Conservation (phyloP, 2,113 vertebrate species). For the Archocentrus centrarchus region DNA sequence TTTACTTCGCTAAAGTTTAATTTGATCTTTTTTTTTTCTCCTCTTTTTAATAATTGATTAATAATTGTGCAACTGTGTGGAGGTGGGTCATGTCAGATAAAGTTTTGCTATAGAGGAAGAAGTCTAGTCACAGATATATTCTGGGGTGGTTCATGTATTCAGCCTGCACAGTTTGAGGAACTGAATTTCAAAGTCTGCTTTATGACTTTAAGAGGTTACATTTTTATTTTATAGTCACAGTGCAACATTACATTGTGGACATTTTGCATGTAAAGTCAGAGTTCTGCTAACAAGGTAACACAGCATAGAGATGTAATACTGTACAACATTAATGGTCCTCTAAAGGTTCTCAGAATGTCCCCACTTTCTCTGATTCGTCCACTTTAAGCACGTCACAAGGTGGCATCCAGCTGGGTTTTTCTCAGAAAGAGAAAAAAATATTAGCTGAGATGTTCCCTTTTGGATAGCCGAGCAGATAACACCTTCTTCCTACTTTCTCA, state of each 20-base stretch:
- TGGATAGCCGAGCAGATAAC: not conserved
- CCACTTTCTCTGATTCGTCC: not conserved
- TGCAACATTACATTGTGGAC: too few relatives aligned
- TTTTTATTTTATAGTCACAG: too few relatives aligned
- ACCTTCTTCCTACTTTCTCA: not conserved
- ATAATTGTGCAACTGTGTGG: not conserved
- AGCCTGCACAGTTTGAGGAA: not conserved
- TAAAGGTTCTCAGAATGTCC: not conserved
- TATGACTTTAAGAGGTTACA: not conserved
- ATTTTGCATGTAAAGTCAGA: too few relatives aligned
- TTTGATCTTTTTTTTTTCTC: not conserved
- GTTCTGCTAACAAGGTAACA: too few relatives aligned
- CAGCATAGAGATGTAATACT: too few relatives aligned
- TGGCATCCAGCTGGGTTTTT: not conserved
- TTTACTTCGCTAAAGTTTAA: not conserved
- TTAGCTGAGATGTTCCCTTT: not conserved
- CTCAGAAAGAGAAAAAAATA: not conserved
- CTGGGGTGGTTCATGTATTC: not conserved
- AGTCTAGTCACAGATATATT: not conserved
- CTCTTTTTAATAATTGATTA: conserved; percentile 2
- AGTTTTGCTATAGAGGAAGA: not conserved
- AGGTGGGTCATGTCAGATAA: not conserved
- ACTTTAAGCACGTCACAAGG: not conserved
- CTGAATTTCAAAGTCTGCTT: not conserved
- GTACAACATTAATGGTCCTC: not conserved